Percentiles rank a stretch among this genome's conserved stretches.
phyloP scores from a whole-genome alignment of 2,113 vertebrate species.

The Megaptera novaeangliae region DNA sequence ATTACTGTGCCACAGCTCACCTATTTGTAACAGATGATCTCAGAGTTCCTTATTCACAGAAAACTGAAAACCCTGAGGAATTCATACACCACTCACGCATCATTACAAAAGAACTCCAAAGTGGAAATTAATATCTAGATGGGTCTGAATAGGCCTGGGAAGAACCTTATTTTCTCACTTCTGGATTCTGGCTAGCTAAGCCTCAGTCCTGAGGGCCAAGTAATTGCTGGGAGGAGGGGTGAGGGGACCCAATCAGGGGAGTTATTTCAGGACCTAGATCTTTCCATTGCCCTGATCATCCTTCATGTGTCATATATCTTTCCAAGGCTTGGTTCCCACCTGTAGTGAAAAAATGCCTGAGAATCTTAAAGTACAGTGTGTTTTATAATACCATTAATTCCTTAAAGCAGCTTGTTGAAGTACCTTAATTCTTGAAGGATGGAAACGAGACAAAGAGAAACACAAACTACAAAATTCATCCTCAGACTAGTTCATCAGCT shows the following conservation, averaged over 20 bases:
- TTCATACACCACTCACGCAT: not conserved
- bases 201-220: not conserved
- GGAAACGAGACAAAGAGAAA: conserved; percentile 1
- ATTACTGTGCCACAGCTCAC: not conserved
- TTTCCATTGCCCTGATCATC: not conserved
- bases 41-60: not conserved
- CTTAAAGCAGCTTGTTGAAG: conserved; percentile 11
- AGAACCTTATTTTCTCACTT: not conserved
- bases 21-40: not conserved
- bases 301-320: not conserved
- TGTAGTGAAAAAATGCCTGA: not conserved
- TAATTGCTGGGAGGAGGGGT: not conserved
- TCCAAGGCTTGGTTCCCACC: not conserved
- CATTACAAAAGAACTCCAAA: not conserved
- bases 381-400: not conserved
- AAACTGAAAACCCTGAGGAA: not conserved
- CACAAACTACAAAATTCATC: not conserved
- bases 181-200: not conserved
- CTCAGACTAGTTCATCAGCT: not conserved
- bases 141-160: not conserved
- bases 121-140: not conserved
- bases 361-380: not conserved
- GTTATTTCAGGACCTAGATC: not conserved
- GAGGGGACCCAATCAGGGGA: not conserved
- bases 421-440: not conserved